Evolutionary conservation across 1,140 invertebrate species (phyloP), one percentile per base, ranked within the genome.

Genomic region (Orchestia grillus): DNA sequence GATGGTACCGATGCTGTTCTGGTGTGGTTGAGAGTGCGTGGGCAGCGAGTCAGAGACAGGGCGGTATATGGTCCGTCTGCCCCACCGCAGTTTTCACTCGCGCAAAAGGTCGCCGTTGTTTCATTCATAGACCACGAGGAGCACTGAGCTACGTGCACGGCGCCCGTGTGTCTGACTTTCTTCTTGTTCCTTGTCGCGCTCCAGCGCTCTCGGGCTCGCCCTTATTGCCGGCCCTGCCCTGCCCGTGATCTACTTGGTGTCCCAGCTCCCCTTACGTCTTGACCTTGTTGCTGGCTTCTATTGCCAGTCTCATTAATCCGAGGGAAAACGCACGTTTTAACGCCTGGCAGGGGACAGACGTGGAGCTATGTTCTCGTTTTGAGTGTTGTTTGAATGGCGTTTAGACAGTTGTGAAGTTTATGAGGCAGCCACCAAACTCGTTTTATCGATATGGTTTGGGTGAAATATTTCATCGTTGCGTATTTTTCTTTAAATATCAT

Each of bases 91-190:
- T 77, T 77, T 77, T 77, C 62, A 77, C 62, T 77, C 62, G 28
- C 36, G 62, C 62, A 77, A 90, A 90, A 90, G 88, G 88, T 90
- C 88, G 36, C 8, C 88, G 88, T 90, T 90, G 88, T 90, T 90
- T 90, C 88, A 90, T 90, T 90, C 88, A 90, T 90, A 41, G 36
- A 41, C 43, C 41, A 19, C 4, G 88, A 90, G 41, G 4, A 90
- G 88, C 41, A 3, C 3, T 90, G 42, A 90, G 11, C 47, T 53
- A 53, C 47, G 19, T 53, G 47, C 43, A 4, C 88, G n/a, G 88
- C 88, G 42, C 88, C 43, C 36, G 15, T 8, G 62, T 90, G 43
- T 44, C n/a, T 90, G 41, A 90, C 88, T 90, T 90, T 90, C 88
- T 90, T 90, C 88, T 90, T 90, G 88, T 44, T 90, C 43, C 15